Percentiles rank a stretch among this genome's conserved stretches.
Conservation (phyloP, 2,113 vertebrate species). For the Daubentonia madagascariensis region DNA sequence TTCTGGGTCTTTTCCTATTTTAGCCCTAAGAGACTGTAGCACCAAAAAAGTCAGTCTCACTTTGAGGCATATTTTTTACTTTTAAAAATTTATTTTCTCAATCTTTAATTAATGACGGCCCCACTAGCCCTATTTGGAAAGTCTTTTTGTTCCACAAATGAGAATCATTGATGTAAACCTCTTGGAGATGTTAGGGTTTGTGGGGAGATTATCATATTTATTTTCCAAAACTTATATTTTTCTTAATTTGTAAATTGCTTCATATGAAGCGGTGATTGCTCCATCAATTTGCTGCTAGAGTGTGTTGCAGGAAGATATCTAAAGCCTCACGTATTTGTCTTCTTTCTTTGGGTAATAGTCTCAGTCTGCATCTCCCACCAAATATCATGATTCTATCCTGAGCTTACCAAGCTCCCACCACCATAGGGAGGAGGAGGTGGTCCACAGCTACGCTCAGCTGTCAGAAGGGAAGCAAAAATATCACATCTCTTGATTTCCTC, state of each 20-base stretch:
- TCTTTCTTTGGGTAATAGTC: background rate
- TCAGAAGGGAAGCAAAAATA: slow-evolving; percentile 43
- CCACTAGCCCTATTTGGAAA: slow-evolving; percentile 31
- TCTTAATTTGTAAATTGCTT: slow-evolving; percentile 4
- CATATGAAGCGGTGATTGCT: background rate
- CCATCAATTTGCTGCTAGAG: background rate
- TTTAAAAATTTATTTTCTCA: slow-evolving; percentile 50
- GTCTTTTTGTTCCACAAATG: slow-evolving; percentile 40
- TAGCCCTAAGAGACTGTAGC: background rate
- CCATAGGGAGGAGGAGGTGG: background rate
- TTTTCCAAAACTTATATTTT: background rate
- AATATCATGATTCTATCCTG: background rate
- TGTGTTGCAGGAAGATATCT: background rate
- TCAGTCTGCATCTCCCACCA: background rate
- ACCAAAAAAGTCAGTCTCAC: background rate
- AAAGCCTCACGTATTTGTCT: background rate
- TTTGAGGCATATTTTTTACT: slow-evolving; percentile 53
- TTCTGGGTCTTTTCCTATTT: background rate
- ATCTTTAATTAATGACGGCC: slow-evolving; percentile 44
- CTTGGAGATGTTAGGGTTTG: background rate
- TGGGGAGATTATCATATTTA: background rate
- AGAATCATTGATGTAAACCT: slow-evolving; percentile 9
- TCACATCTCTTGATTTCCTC: background rate
- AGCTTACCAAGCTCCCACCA: background rate
- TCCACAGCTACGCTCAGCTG: background rate